A percentile compares a stretch with the other conserved stretches of the same genome.
phyloP scores from a whole-genome alignment of 53 echinoderm and acorn worm genomes.

The Paracentrotus lividus region DNA sequence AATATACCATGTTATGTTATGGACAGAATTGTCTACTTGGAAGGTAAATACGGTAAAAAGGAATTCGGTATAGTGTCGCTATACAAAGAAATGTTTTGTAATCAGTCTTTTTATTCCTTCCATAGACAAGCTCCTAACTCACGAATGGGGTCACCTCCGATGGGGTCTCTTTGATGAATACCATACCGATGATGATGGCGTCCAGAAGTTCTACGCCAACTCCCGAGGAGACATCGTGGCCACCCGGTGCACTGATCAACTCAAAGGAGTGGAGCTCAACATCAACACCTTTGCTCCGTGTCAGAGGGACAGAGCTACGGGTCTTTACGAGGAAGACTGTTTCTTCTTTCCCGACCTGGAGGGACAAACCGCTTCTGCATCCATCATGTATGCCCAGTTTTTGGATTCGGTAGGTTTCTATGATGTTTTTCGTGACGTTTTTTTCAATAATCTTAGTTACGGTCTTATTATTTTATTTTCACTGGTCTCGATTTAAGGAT shows the following conservation, averaged over 20 bases:
- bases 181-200: slow-evolving; percentile 47
- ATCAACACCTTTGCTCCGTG: slow-evolving; percentile 63
- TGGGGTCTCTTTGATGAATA: slow-evolving; percentile 96
- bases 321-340: slow-evolving; percentile 53
- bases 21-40: no score
- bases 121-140: slow-evolving; percentile 79
- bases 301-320: slow-evolving; percentile 50
- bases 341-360: slow-evolving; percentile 61
- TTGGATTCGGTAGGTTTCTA: slow-evolving; percentile 45
- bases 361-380: slow-evolving; percentile 46
- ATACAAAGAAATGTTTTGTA: no score
- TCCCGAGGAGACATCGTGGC: slow-evolving; percentile 58
- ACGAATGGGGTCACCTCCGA: slow-evolving; percentile 92
- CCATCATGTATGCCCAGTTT: slow-evolving; percentile 68
- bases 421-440: no score
- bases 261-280: slow-evolving; percentile 40
- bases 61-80: no score
- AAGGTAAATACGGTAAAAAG: no score
- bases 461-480: no score
- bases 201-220: slow-evolving; percentile 52
- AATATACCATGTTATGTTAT: no score
- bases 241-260: slow-evolving; percentile 42
- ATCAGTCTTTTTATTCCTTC: not conserved
- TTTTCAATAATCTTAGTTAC: no score
- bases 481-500: no score